Evolutionary conservation across 2,888 invertebrate genomes (phyloP), one percentile per base, ranked within the genome.

Genomic region (Encarsia formosa): DNA sequence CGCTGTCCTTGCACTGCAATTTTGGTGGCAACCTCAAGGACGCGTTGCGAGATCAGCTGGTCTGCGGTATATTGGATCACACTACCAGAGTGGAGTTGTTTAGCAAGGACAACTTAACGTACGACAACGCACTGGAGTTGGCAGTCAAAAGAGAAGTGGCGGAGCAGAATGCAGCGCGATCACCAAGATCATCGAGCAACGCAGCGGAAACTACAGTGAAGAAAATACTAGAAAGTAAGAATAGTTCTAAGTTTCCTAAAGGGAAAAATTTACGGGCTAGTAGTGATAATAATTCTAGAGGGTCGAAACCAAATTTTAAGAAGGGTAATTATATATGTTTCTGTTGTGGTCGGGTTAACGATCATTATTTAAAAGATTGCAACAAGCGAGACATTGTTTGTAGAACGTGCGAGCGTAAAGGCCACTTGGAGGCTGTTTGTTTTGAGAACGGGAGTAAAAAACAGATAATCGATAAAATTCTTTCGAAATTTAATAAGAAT

Each of bases 131-230:
- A 3, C n/a, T 47, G 5, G 4, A 52, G 20, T 37, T 42, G 11
- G 52, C 41, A 32, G 20, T 32, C 13, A 40, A 40, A 16, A 13
- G 46, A 34, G 46, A 52, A 34, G 52, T 35, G 23, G 52, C 52
- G 11, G 24, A 39, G 11, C 22, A 40, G 18, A 15, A 43, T 18
- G 32, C 18, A 29, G 32, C 20, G 20, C 1, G 20, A n/a, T 11
- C 31, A 31, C 13, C 13, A 31, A 11, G 15, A 31, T 15, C 4
- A 31, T 15, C 13, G 15, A 3, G 31, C 31, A 31, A 31, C 6
- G 15, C 31, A 31, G 6, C 31, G 6, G 31, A 31, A 4, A 31
- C 4, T 31, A 31, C 6, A 31, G 11, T 4, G 31, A 6, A 11
- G 15, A 3, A 11, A 15, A 11, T 4, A 31, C 11, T 31, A 11